phyloP scores from a whole-genome alignment of 2,797 vertebrate species.

The Poecilia velifera region DNA sequence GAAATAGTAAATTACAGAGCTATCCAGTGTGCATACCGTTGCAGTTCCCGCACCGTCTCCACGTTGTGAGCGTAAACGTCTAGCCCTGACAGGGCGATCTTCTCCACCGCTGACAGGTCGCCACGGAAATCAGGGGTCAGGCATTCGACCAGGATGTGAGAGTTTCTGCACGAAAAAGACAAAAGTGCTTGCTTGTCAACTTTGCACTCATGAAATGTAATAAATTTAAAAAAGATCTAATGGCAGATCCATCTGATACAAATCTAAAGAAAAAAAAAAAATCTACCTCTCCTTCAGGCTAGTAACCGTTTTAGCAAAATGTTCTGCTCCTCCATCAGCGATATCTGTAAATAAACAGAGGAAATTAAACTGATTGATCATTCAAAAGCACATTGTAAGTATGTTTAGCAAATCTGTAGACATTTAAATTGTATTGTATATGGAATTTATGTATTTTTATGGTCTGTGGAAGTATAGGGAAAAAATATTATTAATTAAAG shows the following conservation, averaged over 20 bases:
- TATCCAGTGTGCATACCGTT: slow-evolving; percentile 80
- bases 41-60: slow-evolving; percentile 93
- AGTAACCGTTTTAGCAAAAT: slow-evolving; percentile 91
- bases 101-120: slow-evolving; percentile 88
- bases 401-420: neutral
- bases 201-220: neutral
- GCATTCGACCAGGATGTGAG: slow-evolving; percentile 93
- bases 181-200: neutral
- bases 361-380: neutral
- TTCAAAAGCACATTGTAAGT: neutral
- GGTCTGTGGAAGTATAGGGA: neutral
- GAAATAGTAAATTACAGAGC: neutral
- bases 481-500: neutral
- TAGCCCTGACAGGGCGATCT: slow-evolving; percentile 88
- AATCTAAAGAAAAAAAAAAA: too few relatives aligned
- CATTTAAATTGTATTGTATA: too few relatives aligned
- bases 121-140: slow-evolving; percentile 96
- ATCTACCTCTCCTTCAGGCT: slow-evolving; percentile 90
- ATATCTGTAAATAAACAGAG: slow-evolving; percentile 81
- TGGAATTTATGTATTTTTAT: neutral
- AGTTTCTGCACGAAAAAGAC: slow-evolving; percentile 75
- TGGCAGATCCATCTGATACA: neutral
- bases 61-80: slow-evolving; percentile 98
- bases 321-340: slow-evolving; percentile 91
- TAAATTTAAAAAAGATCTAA: neutral